Conservation (phyloP, 92 coral and sea anemone species). For the Desmophyllum pertusum region DNA sequence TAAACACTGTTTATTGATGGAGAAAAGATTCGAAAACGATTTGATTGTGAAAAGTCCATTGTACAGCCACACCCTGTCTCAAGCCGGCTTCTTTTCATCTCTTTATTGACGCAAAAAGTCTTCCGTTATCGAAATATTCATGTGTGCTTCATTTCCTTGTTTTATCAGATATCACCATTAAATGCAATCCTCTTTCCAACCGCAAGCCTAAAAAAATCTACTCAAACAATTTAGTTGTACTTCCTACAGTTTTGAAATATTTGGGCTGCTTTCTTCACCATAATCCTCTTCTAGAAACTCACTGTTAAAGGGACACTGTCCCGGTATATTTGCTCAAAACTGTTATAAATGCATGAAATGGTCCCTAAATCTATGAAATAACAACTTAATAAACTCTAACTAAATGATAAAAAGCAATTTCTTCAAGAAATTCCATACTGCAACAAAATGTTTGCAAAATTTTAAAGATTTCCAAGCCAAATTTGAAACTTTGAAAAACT, state of each 20-base stretch:
- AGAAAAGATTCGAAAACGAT: not conserved
- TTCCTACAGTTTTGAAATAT: constrained; percentile 5
- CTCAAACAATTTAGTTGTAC: not conserved
- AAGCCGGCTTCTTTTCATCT: not conserved
- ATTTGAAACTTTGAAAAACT: no score
- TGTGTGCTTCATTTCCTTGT: not conserved
- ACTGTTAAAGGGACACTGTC: no score
- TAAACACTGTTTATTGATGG: not conserved
- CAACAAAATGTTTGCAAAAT: no score
- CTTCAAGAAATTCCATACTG: no score
- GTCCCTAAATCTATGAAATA: no score
- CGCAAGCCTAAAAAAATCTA: not conserved
- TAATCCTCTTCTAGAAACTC: not conserved
- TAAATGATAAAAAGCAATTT: no score
- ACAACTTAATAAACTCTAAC: no score
- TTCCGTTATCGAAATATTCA: not conserved
- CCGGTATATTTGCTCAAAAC: no score
- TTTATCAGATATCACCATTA: not conserved
- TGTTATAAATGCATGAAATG: no score
- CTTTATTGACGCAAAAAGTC: not conserved
- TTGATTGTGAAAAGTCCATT: not conserved
- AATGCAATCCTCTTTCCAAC: not conserved
- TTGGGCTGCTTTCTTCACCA: not conserved
- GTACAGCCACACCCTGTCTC: not conserved
- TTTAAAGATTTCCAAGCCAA: no score